phyloP scores from a whole-genome alignment of 2,888 invertebrate species.

The Tinea semifulvella region DNA sequence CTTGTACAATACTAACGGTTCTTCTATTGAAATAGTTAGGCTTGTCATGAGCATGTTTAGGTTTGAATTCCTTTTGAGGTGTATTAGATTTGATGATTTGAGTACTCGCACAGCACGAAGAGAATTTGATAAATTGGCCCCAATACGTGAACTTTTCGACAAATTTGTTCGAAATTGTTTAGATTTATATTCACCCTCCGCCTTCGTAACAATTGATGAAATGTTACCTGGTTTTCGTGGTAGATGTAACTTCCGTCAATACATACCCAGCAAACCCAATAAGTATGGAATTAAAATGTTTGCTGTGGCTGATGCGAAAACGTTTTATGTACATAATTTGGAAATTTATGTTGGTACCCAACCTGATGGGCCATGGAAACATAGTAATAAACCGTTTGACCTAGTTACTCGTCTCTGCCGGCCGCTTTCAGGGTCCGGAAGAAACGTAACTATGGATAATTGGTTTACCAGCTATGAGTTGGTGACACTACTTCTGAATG shows the following conservation, averaged over 20 bases:
- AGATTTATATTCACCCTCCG: slow-evolving; percentile 1
- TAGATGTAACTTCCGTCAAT: slow-evolving; percentile 16
- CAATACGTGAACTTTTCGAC: slow-evolving; percentile 8
- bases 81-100: slow-evolving; percentile 18
- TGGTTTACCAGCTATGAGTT: slow-evolving; percentile 19
- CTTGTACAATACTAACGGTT: slow-evolving; percentile 19
- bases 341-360: slow-evolving; percentile 20
- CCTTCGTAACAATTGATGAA: slow-evolving; percentile 14
- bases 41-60: slow-evolving; percentile 19
- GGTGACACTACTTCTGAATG: slow-evolving; percentile 15
- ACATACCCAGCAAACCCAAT: slow-evolving; percentile 15
- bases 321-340: slow-evolving; percentile 17
- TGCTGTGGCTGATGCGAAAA: slow-evolving; percentile 18
- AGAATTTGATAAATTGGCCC: slow-evolving; percentile 1
- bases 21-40: slow-evolving; percentile 20
- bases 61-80: slow-evolving; percentile 18
- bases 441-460: slow-evolving; percentile 19
- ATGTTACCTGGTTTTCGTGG: slow-evolving; percentile 17
- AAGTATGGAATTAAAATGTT: slow-evolving; percentile 20
- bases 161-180: slow-evolving; percentile 2
- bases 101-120: background rate
- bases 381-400: slow-evolving; percentile 18
- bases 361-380: slow-evolving; percentile 17
- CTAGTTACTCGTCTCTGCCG: slow-evolving; percentile 17
- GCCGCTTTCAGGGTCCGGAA: slow-evolving; percentile 15